Conservation (phyloP, 2,113 vertebrate genomes). For the Sturnira hondurensis region DNA sequence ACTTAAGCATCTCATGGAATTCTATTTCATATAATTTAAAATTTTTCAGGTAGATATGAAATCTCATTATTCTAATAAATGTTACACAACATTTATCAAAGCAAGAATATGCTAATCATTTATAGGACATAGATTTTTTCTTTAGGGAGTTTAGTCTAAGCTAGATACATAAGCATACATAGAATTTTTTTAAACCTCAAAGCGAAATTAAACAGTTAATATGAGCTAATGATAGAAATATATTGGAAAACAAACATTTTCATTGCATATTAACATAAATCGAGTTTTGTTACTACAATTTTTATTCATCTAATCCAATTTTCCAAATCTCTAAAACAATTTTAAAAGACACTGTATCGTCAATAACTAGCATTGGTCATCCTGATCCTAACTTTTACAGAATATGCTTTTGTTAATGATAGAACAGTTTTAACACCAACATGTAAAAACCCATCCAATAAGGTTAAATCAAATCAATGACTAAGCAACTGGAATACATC, state of each 20-base stretch:
- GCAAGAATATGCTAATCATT: constrained; percentile 3
- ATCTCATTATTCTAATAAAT: constrained; percentile 39
- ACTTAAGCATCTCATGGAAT: constrained; percentile 20
- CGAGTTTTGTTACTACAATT: constrained; percentile 13
- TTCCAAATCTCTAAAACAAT: background rate
- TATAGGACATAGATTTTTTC: background rate
- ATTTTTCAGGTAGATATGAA: constrained; percentile 24
- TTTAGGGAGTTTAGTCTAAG: background rate
- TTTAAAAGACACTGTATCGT: background rate
- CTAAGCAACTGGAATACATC: background rate
- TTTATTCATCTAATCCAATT: constrained; percentile 5
- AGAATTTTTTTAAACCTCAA: background rate
- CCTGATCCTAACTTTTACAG: background rate
- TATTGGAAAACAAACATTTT: constrained; percentile 3
- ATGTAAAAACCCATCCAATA: background rate
- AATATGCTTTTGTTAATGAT: background rate
- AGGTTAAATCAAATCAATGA: background rate
- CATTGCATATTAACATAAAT: background rate
- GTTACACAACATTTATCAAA: background rate
- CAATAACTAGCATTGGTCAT: background rate
- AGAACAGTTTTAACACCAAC: background rate
- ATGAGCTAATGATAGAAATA: background rate
- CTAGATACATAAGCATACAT: background rate
- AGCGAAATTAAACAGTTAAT: background rate
- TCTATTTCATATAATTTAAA: constrained; percentile 25